These are phyloP conservation scores for Rhinolophus sinicus DNA, from an alignment of 2,113 vertebrate species.

Conservation along the genomic window DNA sequence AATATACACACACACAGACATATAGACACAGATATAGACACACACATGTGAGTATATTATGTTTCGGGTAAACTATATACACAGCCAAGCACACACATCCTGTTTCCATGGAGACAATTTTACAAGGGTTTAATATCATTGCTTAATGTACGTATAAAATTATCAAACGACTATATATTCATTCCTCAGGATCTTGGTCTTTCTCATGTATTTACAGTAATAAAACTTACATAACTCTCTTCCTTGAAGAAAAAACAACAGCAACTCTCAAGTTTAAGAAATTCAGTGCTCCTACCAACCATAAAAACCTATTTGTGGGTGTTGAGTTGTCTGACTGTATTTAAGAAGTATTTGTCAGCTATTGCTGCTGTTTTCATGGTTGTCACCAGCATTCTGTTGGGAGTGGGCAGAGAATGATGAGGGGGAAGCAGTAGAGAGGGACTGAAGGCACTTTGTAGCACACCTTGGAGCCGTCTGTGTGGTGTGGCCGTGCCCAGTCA, in stretches of 20 bases:
- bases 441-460: neutral
- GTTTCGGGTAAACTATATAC: neutral
- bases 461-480: neutral
- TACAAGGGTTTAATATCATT: conserved; percentile 5
- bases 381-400: neutral
- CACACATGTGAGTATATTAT: neutral
- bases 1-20: neutral
- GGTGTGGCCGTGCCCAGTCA: rapidly evolving
- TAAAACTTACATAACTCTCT: neutral
- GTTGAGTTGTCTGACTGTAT: neutral
- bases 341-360: neutral
- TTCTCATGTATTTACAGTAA: neutral
- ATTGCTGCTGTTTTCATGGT: neutral
- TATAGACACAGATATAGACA: neutral
- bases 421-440: neutral
- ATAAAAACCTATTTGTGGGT: neutral
- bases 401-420: neutral
- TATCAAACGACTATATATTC: neutral
- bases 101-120: neutral
- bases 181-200: neutral
- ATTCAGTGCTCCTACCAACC: neutral
- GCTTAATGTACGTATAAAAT: neutral
- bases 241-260: too few relatives aligned
- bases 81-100: neutral
- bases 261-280: neutral